A percentile compares a stretch with the other conserved stretches of the same genome.
Conservation (phyloP, 2,113 vertebrate genomes). For the Syrrhaptes paradoxus region DNA sequence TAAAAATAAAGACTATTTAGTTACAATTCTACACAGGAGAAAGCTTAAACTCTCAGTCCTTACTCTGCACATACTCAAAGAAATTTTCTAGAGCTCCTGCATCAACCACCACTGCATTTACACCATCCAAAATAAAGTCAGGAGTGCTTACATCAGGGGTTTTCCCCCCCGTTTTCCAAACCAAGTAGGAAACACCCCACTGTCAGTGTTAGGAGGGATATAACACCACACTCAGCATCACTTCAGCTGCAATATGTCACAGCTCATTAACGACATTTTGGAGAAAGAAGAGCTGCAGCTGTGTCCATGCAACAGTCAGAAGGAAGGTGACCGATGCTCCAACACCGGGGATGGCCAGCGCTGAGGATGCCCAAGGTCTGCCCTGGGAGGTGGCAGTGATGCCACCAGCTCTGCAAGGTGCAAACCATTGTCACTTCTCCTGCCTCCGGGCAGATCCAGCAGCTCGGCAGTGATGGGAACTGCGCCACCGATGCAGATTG, state of each 20-base stretch:
- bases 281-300: not conserved
- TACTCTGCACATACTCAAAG: not conserved
- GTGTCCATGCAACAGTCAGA: fast-evolving
- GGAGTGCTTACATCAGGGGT: not conserved
- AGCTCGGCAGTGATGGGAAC: not conserved
- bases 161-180: not conserved
- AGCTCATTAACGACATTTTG: fast-evolving
- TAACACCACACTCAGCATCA: fast-evolving
- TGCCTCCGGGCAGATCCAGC: not conserved
- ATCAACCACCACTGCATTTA: not conserved
- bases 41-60: not conserved
- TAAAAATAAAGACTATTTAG: not conserved
- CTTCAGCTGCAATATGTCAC: fast-evolving
- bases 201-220: not conserved
- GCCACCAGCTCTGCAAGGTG: not conserved
- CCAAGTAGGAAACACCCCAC: fast-evolving
- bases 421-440: not conserved
- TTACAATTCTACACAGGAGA: not conserved
- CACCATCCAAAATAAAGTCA: not conserved
- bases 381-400: no score
- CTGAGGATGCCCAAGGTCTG: not conserved
- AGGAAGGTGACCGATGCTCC: not conserved
- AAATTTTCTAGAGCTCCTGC: not conserved
- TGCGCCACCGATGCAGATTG: not conserved
- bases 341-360: fast-evolving